Evolutionary conservation across 2,797 vertebrate genomes (phyloP), one percentile per base, ranked within the genome.

Genomic region (Megalops cyprinoides): DNA sequence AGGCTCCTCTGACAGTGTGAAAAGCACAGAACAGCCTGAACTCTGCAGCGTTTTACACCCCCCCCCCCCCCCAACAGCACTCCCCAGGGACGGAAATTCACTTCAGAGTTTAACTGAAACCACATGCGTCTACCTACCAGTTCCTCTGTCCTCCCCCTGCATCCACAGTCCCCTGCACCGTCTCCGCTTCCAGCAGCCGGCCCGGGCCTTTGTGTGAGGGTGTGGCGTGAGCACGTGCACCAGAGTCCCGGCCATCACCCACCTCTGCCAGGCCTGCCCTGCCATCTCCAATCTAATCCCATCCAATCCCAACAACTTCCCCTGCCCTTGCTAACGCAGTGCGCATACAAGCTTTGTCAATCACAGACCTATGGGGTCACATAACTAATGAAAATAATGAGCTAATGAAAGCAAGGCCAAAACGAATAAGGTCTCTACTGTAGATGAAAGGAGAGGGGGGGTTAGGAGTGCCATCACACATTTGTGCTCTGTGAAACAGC

Each of bases 101-200:
- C 7, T 51, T 23, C 4, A 49, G 62, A 34, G 44, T 46, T 58
- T 28, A 77, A 58, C 20, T 77, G 28, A 39, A 77, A 42, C 3
- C 76, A 67, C 34, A 67, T 67, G 77, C 42, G 9, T 55, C 49
- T 51, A 67, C 60, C 77, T 46, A 37, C 28, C 28, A 12, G 28
- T 2, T n/a, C 67, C 69, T 60, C 69, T 31, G 58, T 28, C 9
- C 23, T 39, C 14, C 73, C 3, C 20, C 31, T 49, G 10, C 34
- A n/a, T 1, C 20, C 18, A 37, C 48, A 28, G 48, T 23, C 8
- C 20, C 49, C 49, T 15, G 23, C 53, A 25, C 53, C n/a, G 48
- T 69, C 65, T 20, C 18, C 60, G 31, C 18, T 28, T 2, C 31
- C 58, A 8, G n/a, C n/a, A 1, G 4, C 14, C 14, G 15, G 7